Conservation (phyloP, 2,113 vertebrate genomes). For the Epinephelus fuscoguttatus region DNA sequence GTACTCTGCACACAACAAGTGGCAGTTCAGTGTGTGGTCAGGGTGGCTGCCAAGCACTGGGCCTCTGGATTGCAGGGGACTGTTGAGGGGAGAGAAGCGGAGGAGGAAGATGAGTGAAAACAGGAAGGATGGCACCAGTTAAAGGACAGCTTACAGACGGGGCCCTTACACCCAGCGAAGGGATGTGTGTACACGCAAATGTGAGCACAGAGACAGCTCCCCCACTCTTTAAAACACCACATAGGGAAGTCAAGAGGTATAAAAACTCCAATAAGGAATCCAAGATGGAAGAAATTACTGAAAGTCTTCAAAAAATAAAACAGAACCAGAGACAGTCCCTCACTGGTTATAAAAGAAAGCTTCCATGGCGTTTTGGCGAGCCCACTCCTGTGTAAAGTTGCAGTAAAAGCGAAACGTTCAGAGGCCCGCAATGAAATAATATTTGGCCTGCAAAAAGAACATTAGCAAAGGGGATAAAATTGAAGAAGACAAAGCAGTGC, state of each 20-base stretch:
- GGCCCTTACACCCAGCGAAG: constrained; percentile 66
- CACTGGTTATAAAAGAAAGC: constrained; percentile 64
- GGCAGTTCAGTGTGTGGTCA: constrained; percentile 86
- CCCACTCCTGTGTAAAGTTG: constrained; percentile 39
- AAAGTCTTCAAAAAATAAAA: constrained; percentile 54
- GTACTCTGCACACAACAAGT: constrained; percentile 79
- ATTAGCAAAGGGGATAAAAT: constrained; percentile 64
- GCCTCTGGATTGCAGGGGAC: constrained; percentile 82
- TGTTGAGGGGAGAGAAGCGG: constrained; percentile 71
- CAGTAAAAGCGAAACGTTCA: constrained; percentile 43
- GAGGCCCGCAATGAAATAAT: constrained; percentile 69
- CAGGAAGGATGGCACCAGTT: constrained; percentile 88
- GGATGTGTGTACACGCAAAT: constrained; percentile 34
- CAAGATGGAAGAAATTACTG: constrained; percentile 69
- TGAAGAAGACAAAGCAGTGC: constrained; percentile 43
- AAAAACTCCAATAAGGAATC: constrained; percentile 51
- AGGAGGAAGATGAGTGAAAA: constrained; percentile 81
- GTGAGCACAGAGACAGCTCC: constrained; percentile 25
- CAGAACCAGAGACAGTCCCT: constrained; percentile 50
- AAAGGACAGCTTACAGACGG: constrained; percentile 79
- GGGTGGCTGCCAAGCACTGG: constrained; percentile 82
- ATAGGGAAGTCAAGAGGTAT: constrained; percentile 46
- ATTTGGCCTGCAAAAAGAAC: constrained; percentile 75
- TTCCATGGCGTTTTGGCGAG: constrained; percentile 56
- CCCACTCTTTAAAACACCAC: constrained; percentile 59